A percentile compares a stretch with the other conserved stretches of the same genome.
Conservation (phyloP, 2,888 invertebrate genomes). For the Andricus curvator region DNA sequence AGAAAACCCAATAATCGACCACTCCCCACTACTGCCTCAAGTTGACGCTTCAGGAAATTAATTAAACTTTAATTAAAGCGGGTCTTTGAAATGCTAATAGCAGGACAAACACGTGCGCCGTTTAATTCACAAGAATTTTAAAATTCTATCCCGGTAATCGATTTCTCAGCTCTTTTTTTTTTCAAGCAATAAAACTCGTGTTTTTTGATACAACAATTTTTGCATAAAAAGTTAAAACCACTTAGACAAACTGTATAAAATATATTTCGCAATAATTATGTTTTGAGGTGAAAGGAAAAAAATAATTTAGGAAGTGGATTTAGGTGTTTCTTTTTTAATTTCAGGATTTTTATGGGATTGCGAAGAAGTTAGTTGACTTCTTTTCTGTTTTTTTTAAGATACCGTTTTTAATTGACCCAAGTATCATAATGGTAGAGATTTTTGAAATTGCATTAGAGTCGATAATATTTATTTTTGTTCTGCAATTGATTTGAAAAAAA, state of each 20-base stretch:
- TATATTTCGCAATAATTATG: neutral
- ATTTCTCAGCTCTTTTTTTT: conserved; percentile 8
- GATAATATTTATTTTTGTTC: no score
- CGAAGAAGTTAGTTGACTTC: no score
- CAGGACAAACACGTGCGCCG: conserved; percentile 72
- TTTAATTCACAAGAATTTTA: conserved; percentile 64
- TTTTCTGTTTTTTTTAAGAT: no score
- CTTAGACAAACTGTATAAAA: neutral
- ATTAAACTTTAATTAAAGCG: conserved; percentile 77
- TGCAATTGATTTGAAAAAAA: no score
- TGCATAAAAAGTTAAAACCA: neutral
- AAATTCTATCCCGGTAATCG: conserved; percentile 59
- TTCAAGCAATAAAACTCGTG: neutral
- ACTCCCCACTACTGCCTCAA: conserved; percentile 54
- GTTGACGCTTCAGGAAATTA: conserved; percentile 74
- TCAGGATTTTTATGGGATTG: no score
- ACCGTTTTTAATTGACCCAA: no score
- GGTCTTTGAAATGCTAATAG: conserved; percentile 78
- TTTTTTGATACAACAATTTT: neutral
- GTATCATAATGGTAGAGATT: no score
- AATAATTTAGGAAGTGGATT: no score
- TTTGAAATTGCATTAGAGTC: no score
- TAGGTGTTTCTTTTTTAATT: no score
- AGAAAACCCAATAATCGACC: conserved; percentile 74
- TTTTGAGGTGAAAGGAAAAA: no score